These are phyloP conservation scores for Pelobates fuscus DNA, from an alignment of 2,113 vertebrate species.

Conservation along the genomic window DNA sequence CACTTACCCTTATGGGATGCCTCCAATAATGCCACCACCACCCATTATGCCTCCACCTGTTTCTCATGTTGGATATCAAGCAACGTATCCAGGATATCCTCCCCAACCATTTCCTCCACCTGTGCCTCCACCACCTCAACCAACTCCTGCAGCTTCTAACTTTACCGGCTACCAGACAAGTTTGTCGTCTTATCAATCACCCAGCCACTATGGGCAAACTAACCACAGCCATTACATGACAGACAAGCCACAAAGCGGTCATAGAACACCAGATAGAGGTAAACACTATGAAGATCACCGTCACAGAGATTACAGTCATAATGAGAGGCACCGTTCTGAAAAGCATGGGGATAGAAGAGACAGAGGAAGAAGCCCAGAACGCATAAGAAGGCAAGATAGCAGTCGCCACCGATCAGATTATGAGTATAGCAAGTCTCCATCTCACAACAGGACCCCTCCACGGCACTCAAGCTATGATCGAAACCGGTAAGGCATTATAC, in stretches of 20 bases:
- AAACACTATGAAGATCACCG: slow-evolving; percentile 82
- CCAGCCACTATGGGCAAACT: slow-evolving; percentile 73
- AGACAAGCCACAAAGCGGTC: slow-evolving; percentile 69
- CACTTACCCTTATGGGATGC: slow-evolving; percentile 86
- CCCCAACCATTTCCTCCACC: slow-evolving; percentile 70
- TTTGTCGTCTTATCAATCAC: slow-evolving; percentile 69
- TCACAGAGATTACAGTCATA: slow-evolving; percentile 77
- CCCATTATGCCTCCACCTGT: slow-evolving; percentile 70
- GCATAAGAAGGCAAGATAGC: slow-evolving; percentile 72
- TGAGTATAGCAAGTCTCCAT: slow-evolving; percentile 74
- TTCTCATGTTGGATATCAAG: slow-evolving; percentile 80
- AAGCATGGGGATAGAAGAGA: slow-evolving; percentile 78
- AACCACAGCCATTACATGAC: slow-evolving; percentile 72
- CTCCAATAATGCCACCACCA: slow-evolving; percentile 70
- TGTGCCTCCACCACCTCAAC: slow-evolving; percentile 61
- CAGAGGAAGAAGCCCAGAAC: slow-evolving; percentile 81
- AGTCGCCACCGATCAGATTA: slow-evolving; percentile 81
- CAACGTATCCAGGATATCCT: slow-evolving; percentile 80
- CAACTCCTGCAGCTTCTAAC: slow-evolving; percentile 72
- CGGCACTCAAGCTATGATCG: slow-evolving; percentile 85
- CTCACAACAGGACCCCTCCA: slow-evolving; percentile 73
- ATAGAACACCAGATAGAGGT: slow-evolving; percentile 81
- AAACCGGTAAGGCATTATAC: slow-evolving; percentile 75
- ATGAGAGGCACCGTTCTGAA: slow-evolving; percentile 76
- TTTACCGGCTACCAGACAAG: slow-evolving; percentile 76